Evolutionary conservation across 2,113 vertebrate genomes (phyloP).

Genomic region (Anhinga anhinga): DNA sequence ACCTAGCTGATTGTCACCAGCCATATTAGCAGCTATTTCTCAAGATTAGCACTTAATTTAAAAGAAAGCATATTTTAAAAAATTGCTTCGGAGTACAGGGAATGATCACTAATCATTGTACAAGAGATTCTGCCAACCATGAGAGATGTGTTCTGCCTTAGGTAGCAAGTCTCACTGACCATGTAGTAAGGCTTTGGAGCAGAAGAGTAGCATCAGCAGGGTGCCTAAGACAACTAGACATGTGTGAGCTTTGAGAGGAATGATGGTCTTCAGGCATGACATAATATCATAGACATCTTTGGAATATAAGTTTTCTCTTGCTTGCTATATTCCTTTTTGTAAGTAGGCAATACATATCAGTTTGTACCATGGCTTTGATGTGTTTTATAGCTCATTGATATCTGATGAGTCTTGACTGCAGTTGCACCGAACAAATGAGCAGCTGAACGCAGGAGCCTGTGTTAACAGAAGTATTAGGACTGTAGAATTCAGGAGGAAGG

Average conservation of each 20-base stretch:
- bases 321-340: not conserved
- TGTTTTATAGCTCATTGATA: not conserved
- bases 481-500: not conserved
- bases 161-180: not conserved
- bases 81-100: not conserved
- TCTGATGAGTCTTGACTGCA: not conserved
- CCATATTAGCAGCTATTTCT: not conserved
- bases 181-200: not conserved
- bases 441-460: not conserved
- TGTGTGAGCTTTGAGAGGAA: not conserved
- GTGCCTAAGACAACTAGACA: not conserved
- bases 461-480: not conserved
- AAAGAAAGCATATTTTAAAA: not conserved
- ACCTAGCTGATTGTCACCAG: not conserved
- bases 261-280: not conserved
- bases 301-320: not conserved
- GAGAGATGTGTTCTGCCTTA: not conserved
- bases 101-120: fast-evolving
- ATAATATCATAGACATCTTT: not conserved
- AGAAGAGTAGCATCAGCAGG: not conserved
- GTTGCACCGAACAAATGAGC: not conserved
- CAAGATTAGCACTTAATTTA: not conserved
- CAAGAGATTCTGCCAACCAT: not conserved
- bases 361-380: not conserved
- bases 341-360: not conserved